These are phyloP conservation scores for Macrosiphum euphorbiae DNA, from an alignment of 2,888 invertebrate species.

Conservation along the genomic window DNA sequence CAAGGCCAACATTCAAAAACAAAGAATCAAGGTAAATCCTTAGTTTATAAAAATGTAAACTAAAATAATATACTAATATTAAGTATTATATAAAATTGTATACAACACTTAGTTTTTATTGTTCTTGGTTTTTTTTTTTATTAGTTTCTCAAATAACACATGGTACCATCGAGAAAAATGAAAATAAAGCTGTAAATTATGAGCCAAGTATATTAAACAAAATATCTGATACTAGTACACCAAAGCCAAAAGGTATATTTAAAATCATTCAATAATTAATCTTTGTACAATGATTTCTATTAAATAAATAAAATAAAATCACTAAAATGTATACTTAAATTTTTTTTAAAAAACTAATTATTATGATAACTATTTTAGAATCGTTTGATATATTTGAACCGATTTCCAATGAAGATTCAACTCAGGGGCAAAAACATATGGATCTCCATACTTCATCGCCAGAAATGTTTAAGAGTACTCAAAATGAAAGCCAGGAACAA, in stretches of 20 bases:
- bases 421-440: too few species aligned
- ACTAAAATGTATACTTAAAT: not conserved
- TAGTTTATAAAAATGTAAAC: not conserved
- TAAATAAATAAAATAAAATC: not conserved
- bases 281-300: not conserved
- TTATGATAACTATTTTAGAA: not conserved
- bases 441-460: too few species aligned
- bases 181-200: too few species aligned
- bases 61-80: not conserved
- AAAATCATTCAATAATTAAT: not conserved
- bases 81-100: too few species aligned
- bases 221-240: not conserved
- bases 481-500: too few species aligned
- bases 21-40: not conserved
- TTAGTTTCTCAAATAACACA: not conserved
- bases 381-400: not conserved
- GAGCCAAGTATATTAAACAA: too few species aligned
- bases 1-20: not conserved
- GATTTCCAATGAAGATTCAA: too few species aligned
- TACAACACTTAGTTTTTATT: too few species aligned
- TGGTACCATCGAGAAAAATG: too few species aligned
- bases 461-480: too few species aligned
- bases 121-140: not conserved
- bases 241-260: not conserved
- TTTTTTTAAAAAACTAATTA: too few species aligned